Evolutionary conservation across 2,113 vertebrate species (phyloP).

Genomic region (Mus spicilegus): DNA sequence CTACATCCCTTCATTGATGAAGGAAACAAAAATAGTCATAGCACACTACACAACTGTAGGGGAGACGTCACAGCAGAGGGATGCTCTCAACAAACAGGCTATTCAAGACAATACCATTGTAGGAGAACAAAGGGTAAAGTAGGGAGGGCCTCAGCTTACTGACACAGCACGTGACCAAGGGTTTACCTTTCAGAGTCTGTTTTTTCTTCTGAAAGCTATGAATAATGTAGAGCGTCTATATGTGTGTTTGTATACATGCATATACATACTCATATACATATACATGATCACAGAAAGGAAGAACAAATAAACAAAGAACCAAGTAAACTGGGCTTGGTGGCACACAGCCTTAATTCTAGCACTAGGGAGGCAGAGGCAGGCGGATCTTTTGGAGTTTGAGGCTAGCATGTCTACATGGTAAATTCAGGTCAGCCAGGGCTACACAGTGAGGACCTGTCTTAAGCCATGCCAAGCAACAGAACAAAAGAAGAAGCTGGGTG

Average conservation of each 20-base stretch:
- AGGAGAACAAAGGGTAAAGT: background rate
- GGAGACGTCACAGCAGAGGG: background rate
- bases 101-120: background rate
- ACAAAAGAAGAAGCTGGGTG: background rate
- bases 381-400: background rate
- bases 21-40: background rate
- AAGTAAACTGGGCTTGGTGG: background rate
- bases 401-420: background rate
- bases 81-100: background rate
- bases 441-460: too few relatives aligned
- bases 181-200: background rate
- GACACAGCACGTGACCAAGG: background rate
- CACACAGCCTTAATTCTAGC: background rate
- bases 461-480: background rate
- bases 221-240: background rate
- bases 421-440: background rate
- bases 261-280: background rate
- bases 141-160: background rate
- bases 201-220: constrained; percentile 26
- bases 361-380: background rate
- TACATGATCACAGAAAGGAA: background rate
- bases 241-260: background rate
- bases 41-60: background rate
- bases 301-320: background rate
- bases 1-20: background rate